These are phyloP conservation scores for Scaptomyza hsui DNA, from an alignment of 1,140 invertebrate species.

Conservation along the genomic window DNA sequence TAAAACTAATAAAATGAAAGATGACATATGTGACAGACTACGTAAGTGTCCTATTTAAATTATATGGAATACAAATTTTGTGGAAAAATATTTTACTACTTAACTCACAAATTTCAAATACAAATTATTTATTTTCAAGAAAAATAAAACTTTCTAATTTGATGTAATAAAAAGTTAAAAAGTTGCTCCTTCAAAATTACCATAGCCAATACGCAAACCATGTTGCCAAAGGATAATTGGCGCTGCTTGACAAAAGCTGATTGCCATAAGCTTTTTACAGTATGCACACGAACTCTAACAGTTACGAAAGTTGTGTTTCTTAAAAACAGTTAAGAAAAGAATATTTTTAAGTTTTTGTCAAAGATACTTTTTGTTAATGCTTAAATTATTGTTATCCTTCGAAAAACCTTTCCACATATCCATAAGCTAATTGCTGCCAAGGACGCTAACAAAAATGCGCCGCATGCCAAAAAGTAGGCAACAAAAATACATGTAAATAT, in stretches of 20 bases:
- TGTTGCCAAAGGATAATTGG: not conserved
- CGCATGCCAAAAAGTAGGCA: constrained; percentile 33
- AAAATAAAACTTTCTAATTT: too few species aligned
- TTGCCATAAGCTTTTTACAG: constrained; percentile 5
- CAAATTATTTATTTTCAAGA: too few species aligned
- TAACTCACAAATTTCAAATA: too few species aligned
- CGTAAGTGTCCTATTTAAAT: constrained; percentile 46
- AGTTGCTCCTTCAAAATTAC: not conserved
- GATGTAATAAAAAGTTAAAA: too few species aligned
- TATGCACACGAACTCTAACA: not conserved
- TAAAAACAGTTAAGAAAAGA: too few species aligned
- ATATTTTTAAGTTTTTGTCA: too few species aligned
- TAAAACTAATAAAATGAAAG: constrained; percentile 43
- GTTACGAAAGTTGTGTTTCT: not conserved
- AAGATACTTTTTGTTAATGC: too few species aligned
- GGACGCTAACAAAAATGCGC: not conserved
- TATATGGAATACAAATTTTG: not conserved
- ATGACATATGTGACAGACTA: constrained; percentile 53
- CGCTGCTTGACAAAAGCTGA: constrained; percentile 15
- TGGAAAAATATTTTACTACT: too few species aligned
- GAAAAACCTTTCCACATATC: not conserved
- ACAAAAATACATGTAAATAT: constrained; percentile 3
- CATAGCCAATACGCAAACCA: constrained; percentile 37
- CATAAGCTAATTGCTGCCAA: not conserved
- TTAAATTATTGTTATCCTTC: too few species aligned